Percentiles rank a stretch among this genome's conserved stretches.
Conservation (phyloP, 2,888 invertebrate genomes). For the Anthophora plumipes region DNA sequence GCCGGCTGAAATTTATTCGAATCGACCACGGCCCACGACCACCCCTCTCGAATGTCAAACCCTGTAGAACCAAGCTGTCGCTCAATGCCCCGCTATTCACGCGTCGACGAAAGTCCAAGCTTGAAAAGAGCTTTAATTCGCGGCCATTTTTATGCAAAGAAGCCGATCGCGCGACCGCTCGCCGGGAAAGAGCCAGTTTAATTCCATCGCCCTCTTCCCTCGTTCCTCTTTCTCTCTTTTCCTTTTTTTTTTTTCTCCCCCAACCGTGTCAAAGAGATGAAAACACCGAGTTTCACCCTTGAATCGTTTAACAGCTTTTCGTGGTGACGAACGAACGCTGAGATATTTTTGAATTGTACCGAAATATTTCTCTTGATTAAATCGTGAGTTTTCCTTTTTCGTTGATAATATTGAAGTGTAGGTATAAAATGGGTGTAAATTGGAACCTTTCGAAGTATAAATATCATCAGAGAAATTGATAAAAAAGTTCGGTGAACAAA, state of each 20-base stretch:
- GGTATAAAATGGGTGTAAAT: no score
- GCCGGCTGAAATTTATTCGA: conserved; percentile 60
- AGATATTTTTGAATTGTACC: background rate
- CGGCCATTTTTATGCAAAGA: conserved; percentile 69
- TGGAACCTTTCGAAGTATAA: no score
- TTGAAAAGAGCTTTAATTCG: conserved; percentile 58
- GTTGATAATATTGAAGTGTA: background rate
- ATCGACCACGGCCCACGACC: conserved; percentile 39
- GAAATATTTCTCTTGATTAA: background rate
- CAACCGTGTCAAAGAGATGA: background rate
- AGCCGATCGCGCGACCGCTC: conserved; percentile 49
- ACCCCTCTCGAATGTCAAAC: conserved; percentile 30
- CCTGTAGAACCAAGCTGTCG: conserved; percentile 37
- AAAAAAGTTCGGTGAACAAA: no score
- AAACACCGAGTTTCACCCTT: conserved; percentile 31
- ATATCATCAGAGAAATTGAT: no score
- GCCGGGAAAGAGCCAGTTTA: conserved; percentile 44
- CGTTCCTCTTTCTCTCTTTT: background rate
- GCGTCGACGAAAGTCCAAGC: conserved; percentile 37
- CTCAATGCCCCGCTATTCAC: conserved; percentile 37
- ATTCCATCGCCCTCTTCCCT: conserved; percentile 34
- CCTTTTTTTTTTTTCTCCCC: no score
- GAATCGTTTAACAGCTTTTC: background rate
- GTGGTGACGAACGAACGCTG: background rate
- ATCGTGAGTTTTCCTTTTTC: background rate